Percentiles rank a stretch among this genome's conserved stretches.
phyloP scores from a whole-genome alignment of 2,888 invertebrate species.

The Sisyra nigra region DNA sequence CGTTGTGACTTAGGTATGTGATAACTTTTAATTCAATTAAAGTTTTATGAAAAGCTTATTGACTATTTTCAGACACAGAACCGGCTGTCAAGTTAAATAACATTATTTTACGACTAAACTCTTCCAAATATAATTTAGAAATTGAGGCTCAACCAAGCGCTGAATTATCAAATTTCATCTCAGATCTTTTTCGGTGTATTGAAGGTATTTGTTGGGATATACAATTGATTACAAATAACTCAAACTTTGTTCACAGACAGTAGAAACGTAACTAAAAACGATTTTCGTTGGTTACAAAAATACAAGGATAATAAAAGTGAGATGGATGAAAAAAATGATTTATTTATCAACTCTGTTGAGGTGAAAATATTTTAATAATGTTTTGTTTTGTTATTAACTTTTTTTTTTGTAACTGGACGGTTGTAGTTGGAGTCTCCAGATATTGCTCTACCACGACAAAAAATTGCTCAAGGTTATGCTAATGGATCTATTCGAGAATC shows the following conservation, averaged over 20 bases:
- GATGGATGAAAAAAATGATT: too few relatives aligned
- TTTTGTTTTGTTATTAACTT: neutral
- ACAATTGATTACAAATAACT: too few relatives aligned
- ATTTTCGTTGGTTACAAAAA: conserved; percentile 43
- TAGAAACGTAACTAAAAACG: conserved; percentile 22
- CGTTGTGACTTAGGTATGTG: conserved; percentile 50
- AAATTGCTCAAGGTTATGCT: conserved; percentile 35
- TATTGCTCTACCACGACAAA: conserved; percentile 37
- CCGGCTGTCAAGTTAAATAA: neutral
- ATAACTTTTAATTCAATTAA: conserved; percentile 13
- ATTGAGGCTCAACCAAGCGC: conserved; percentile 1
- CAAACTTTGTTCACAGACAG: conserved; percentile 7
- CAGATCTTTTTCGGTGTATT: neutral
- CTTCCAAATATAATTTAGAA: conserved; percentile 1
- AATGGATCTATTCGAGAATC: conserved; percentile 52
- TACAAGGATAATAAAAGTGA: conserved; percentile 24
- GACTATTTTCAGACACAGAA: neutral
- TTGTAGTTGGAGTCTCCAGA: conserved; percentile 31
- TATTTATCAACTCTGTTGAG: neutral
- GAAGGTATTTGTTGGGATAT: neutral
- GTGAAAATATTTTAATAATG: neutral
- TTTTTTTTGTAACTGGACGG: neutral
- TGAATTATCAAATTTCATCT: neutral
- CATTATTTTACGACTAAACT: neutral
- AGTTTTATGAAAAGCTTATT: neutral